Percentiles rank a stretch among this genome's conserved stretches.
These are phyloP conservation scores for Odontomachus brunneus DNA, from an alignment of 1,140 invertebrate genomes.

Conservation along the genomic window DNA sequence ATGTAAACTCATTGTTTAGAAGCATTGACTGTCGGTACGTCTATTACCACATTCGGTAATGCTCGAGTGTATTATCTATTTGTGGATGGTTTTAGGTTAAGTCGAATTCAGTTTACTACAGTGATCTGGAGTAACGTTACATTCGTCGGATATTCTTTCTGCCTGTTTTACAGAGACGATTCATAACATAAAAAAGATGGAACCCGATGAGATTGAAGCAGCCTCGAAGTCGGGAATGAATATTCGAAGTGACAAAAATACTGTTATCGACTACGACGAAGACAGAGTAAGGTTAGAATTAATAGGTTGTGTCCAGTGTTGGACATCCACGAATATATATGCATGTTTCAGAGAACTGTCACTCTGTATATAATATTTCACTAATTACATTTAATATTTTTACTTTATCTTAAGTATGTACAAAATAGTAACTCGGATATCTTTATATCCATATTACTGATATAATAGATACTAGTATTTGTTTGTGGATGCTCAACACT, in stretches of 20 bases:
- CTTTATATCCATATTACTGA: neutral
- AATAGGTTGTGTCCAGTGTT: conserved; percentile 10
- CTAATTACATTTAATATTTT: neutral
- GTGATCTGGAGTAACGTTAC: neutral
- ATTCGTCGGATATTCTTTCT: neutral
- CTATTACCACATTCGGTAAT: too few relatives aligned
- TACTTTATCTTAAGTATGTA: neutral
- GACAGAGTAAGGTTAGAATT: conserved; percentile 81
- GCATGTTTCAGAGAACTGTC: neutral
- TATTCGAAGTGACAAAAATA: conserved; percentile 62
- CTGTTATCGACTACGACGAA: conserved; percentile 78
- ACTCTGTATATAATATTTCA: neutral
- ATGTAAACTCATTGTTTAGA: too few relatives aligned
- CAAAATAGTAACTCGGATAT: neutral
- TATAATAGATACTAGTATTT: neutral
- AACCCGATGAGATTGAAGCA: conserved; percentile 62
- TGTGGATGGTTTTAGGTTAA: neutral
- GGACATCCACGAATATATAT: neutral
- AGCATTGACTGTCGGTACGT: too few relatives aligned
- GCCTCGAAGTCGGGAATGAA: conserved; percentile 37
- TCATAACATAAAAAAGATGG: conserved; percentile 61
- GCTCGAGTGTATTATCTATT: too few relatives aligned
- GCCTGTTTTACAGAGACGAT: neutral
- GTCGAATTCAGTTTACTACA: neutral
- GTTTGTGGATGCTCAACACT: neutral